Base-by-base conservation (phyloP, 2,888 invertebrate genomes). In the Choristoneura rosaceana region DNA sequence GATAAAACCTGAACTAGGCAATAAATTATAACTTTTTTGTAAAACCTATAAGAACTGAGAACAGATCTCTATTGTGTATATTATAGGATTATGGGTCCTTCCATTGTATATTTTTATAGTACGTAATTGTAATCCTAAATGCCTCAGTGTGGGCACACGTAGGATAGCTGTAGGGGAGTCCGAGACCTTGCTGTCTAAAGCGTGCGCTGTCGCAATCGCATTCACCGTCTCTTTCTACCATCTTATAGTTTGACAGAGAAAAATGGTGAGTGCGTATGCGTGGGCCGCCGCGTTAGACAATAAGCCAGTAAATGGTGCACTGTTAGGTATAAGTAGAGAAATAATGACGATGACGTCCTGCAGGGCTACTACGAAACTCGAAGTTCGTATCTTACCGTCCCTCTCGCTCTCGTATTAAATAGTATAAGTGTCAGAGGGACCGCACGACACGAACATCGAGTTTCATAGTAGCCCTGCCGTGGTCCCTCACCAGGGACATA, bases 1-100 rank as follows among this genome's bases (percentile, higher is more conserved):
- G n/a, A 50, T 15, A n/a, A 50, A n/a, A 50, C n/a, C 15, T 50
- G 4, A 15, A n/a, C 50, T 8, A n/a, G 15, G 0, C 7, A n/a
- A 5, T 50, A 5, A 50, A n/a, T 9, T 52, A 17, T 10, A 15
- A 14, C 52, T 52, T 12, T 43, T 45, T 33, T 63, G 25, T 17
- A 33, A 41, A 4, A 50, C 4, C 52, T 55, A n/a, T 33, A 43
- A 14, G 65, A 61, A 66, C 61, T 45, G 45, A 38, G 52, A 45
- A 71, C 25, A 58, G 71, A 71, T 71, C 67, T 71, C 71, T 43
- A 71, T 34, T 34, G 43, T 52, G 66, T 12, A 38, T 38, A 7
- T 38, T 66, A 17, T 66, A 47, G 1, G 10, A 47, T 33, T 25
- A 14, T 60, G n/a, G 25, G 33, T 63, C 47, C 47, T 63, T 47